Evolutionary conservation across 2,113 vertebrate species (phyloP), one percentile per base, ranked within the genome.

Genomic region (Corydoras sp.): DNA sequence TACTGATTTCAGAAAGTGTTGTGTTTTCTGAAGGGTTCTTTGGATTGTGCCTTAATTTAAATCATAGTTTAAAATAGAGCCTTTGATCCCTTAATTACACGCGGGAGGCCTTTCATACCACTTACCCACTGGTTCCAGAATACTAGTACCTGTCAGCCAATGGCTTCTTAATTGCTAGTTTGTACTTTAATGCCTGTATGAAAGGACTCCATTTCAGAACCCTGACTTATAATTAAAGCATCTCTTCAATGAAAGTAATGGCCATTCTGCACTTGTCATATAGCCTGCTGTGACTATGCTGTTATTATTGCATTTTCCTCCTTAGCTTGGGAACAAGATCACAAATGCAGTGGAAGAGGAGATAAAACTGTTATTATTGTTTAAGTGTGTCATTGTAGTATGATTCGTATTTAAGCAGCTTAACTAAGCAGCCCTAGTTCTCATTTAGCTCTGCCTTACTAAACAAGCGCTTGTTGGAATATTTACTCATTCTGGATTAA

Each of bases 181-280:
- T 78, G 81, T 80, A 79, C 70, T 77, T 69, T 78, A 35, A 72
- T 77, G 73, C 82, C 84, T 85, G 84, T 83, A 81, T 78, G 84
- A 75, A 85, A 83, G 86, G 83, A 75, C 80, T 85, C 82, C 75
- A 82, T 84, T 83, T 85, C 85, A 84, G 83, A 85, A 86, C 84
- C 81, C 78, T 84, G 85, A 84, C 86, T 86, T 86, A 89, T 89
- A 89, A 90, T 90, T 89, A 90, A 90, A 85, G 83, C 86, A 86
- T 88, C 84, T 80, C 81, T 80, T 77, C 75, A 83, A 85, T 84
- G 84, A 83, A 85, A 85, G 83, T 85, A 89, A 84, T 85, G 85
- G 84, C 78, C 77, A 80, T 85, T 76, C 81, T 81, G 73, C 81
- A 76, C 77, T 79, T 72, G 78, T 86, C 76, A 77, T 83, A 83